Conservation (phyloP, 2,888 invertebrate genomes). For the Nephrocerus scutellatus region DNA sequence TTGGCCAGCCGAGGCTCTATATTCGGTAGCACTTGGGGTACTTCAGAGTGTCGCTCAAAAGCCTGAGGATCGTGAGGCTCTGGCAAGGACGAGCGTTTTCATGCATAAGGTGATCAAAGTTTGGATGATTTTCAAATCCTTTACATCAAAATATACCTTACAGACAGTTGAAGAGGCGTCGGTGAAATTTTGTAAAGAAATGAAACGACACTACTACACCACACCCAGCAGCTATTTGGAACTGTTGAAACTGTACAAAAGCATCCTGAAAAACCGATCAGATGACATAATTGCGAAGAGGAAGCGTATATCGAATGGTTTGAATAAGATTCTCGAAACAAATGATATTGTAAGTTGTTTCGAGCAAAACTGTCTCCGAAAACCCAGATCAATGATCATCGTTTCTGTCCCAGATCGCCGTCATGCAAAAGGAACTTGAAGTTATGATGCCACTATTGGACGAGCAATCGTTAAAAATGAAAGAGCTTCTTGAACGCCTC, state of each 20-base stretch:
- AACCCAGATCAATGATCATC: background rate
- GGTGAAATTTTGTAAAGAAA: slow-evolving; percentile 67
- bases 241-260: slow-evolving; percentile 69
- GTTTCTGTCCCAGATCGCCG: slow-evolving; percentile 53
- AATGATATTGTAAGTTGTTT: slow-evolving; percentile 37
- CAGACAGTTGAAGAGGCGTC: slow-evolving; percentile 77
- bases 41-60: slow-evolving; percentile 56
- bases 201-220: slow-evolving; percentile 80
- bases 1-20: slow-evolving; percentile 82
- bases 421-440: slow-evolving; percentile 78
- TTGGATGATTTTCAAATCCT: slow-evolving; percentile 1
- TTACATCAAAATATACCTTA: background rate
- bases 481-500: slow-evolving; percentile 65
- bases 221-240: slow-evolving; percentile 89
- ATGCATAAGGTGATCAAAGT: slow-evolving; percentile 57
- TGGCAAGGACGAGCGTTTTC: slow-evolving; percentile 62
- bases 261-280: slow-evolving; percentile 63
- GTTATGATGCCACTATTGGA: slow-evolving; percentile 75
- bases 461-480: slow-evolving; percentile 67
- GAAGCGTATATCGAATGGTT: slow-evolving; percentile 67
- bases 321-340: slow-evolving; percentile 50
- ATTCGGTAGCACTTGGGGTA: slow-evolving; percentile 72
- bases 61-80: slow-evolving; percentile 48
- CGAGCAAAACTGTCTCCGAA: background rate
- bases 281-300: slow-evolving; percentile 58